Conservation (phyloP, 2,888 invertebrate genomes). For the Patella pellucida region DNA sequence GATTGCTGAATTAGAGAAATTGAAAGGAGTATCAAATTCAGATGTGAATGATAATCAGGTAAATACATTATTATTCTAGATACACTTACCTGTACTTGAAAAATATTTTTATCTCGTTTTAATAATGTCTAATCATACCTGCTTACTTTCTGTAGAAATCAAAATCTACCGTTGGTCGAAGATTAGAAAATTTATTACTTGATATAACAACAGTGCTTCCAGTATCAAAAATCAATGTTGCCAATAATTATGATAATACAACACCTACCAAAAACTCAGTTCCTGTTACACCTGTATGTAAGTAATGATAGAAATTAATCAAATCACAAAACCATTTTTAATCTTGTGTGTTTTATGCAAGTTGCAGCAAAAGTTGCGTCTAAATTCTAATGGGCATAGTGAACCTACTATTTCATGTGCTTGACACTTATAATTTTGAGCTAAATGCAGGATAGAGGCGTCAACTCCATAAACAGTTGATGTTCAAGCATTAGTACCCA, state of each 20-base stretch:
- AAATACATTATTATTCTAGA: conserved; percentile 14
- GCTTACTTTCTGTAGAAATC: not conserved
- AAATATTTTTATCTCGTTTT: conserved; percentile 8
- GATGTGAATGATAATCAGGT: conserved; percentile 53
- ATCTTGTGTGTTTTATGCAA: too few relatives aligned
- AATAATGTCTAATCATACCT: not conserved
- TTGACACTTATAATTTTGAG: too few relatives aligned
- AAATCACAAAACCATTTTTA: too few relatives aligned
- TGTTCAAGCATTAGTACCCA: too few relatives aligned
- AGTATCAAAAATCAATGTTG: conserved; percentile 27
- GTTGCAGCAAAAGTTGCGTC: too few relatives aligned
- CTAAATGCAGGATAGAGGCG: too few relatives aligned
- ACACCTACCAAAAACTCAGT: conserved; percentile 21
- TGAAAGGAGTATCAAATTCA: conserved; percentile 66
- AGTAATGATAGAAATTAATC: conserved; percentile 2
- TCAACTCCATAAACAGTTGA: too few relatives aligned
- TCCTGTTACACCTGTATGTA: conserved; percentile 24
- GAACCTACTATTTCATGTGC: too few relatives aligned
- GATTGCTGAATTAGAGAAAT: conserved; percentile 78
- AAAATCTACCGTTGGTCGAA: conserved; percentile 65
- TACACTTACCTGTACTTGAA: conserved; percentile 29
- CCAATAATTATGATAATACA: conserved; percentile 21
- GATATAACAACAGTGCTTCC: conserved; percentile 36
- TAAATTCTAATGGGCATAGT: too few relatives aligned
- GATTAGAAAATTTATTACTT: conserved; percentile 76